Evolutionary conservation across 2,113 vertebrate genomes (phyloP).

Genomic region (Forbesichthys agassizii): DNA sequence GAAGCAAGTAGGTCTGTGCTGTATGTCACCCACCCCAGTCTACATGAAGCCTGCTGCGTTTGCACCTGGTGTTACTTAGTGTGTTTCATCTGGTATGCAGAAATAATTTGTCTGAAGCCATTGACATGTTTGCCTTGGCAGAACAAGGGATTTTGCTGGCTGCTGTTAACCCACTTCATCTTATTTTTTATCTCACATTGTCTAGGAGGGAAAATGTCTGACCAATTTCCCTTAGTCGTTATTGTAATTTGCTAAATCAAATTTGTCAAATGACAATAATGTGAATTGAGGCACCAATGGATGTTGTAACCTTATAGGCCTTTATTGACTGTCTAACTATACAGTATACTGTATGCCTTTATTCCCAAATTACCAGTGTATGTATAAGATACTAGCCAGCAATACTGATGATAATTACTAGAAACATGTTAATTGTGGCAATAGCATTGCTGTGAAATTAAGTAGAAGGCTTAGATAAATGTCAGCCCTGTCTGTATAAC

Average conservation of each 20-base stretch:
- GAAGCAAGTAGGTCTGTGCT: conserved; percentile 26
- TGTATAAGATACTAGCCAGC: background rate
- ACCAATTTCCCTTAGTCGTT: conserved; percentile 40
- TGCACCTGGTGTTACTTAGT: no score
- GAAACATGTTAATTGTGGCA: background rate
- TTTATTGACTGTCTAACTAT: background rate
- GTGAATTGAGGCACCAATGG: background rate
- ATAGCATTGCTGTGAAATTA: no score
- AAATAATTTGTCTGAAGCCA: background rate
- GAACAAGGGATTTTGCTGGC: conserved; percentile 19
- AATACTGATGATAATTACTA: background rate
- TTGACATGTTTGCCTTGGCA: background rate
- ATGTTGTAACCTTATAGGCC: background rate
- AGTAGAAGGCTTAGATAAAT: no score
- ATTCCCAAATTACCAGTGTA: background rate
- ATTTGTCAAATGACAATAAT: background rate
- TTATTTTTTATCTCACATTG: conserved; percentile 9
- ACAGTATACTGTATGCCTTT: background rate
- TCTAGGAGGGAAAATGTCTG: conserved; percentile 4
- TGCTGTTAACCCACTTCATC: conserved; percentile 12
- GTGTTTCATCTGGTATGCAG: no score
- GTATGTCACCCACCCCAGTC: conserved; percentile 1
- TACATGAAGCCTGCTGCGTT: no score
- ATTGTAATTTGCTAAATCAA: background rate
- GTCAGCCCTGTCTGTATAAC: no score